These are phyloP conservation scores for Neodiprion lecontei DNA, from an alignment of 1,140 invertebrate genomes.

Conservation along the genomic window DNA sequence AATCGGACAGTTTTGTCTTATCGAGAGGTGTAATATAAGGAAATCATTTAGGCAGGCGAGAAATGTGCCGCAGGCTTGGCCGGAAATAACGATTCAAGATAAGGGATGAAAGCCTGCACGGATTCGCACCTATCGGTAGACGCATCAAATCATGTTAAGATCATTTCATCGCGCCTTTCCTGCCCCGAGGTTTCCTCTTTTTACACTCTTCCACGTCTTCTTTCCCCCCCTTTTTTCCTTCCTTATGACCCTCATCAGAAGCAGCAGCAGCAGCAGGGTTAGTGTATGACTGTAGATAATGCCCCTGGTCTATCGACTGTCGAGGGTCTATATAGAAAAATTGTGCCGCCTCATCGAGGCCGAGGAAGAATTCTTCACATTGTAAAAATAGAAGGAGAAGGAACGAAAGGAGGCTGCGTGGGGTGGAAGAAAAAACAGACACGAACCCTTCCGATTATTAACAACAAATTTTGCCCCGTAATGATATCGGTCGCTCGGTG, in stretches of 20 bases:
- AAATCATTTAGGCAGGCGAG: not conserved
- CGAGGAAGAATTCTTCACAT: conserved; percentile 7
- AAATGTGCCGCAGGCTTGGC: conserved; percentile 10
- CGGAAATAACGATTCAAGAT: conserved; percentile 54
- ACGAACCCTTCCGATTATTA: not conserved
- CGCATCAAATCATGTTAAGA: conserved; percentile 51
- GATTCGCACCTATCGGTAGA: conserved; percentile 36
- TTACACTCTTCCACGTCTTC: not conserved
- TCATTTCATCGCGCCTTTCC: not conserved
- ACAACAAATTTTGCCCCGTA: conserved; percentile 13
- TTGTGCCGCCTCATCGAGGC: not conserved
- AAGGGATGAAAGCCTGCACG: conserved; percentile 30
- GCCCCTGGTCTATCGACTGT: conserved; percentile 3
- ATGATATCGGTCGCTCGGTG: not conserved
- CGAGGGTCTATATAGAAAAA: conserved; percentile 8
- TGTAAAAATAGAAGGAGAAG: conserved; percentile 8
- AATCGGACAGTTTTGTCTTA: conserved; percentile 2
- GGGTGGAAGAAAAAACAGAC: conserved; percentile 8
- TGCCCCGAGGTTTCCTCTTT: not conserved
- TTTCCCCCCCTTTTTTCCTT: not conserved
- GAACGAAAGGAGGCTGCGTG: conserved; percentile 18
- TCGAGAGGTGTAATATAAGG: not conserved
- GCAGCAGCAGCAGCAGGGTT: not conserved
- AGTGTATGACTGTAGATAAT: not conserved
- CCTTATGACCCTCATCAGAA: not conserved